Evolutionary conservation across 2,888 invertebrate genomes (phyloP).

Genomic region (Agrochola litura): DNA sequence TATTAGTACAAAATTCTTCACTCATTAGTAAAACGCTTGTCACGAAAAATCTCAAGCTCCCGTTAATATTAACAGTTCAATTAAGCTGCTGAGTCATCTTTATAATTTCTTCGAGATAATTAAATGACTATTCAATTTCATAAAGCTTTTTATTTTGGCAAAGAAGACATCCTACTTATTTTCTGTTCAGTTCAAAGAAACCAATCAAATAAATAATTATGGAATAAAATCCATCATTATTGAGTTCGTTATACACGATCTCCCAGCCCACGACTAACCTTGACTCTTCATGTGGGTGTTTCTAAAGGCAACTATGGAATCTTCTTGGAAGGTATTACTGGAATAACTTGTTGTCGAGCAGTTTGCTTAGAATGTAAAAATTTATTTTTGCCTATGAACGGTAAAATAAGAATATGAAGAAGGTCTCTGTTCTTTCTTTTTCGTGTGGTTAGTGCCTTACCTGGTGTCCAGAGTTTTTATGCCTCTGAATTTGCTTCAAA

Average conservation of each 20-base stretch:
- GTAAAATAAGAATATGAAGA: background rate
- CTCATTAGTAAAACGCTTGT: constrained; percentile 45
- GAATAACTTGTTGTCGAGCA: constrained; percentile 19
- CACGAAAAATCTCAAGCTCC: constrained; percentile 27
- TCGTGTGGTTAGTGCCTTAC: too few species aligned
- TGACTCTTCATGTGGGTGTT: constrained; percentile 27
- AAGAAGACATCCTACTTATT: background rate
- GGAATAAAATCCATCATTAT: constrained; percentile 10
- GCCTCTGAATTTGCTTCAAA: too few species aligned
- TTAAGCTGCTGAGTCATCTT: constrained; percentile 36
- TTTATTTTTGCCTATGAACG: background rate
- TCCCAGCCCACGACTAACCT: constrained; percentile 13
- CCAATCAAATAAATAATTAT: background rate
- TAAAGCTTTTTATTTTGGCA: background rate
- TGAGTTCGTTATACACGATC: background rate
- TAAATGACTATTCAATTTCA: constrained; percentile 37
- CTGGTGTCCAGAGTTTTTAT: too few species aligned
- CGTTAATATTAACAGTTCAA: constrained; percentile 38
- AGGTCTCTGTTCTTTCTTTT: too few species aligned
- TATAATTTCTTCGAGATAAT: constrained; percentile 42
- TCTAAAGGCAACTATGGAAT: constrained; percentile 25
- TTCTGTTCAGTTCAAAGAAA: background rate
- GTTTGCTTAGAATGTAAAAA: background rate
- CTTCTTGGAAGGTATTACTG: constrained; percentile 7
- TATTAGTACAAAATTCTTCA: constrained; percentile 25